Base-by-base conservation (phyloP, 2,797 vertebrate genomes). In the Tachyglossus aculeatus region DNA sequence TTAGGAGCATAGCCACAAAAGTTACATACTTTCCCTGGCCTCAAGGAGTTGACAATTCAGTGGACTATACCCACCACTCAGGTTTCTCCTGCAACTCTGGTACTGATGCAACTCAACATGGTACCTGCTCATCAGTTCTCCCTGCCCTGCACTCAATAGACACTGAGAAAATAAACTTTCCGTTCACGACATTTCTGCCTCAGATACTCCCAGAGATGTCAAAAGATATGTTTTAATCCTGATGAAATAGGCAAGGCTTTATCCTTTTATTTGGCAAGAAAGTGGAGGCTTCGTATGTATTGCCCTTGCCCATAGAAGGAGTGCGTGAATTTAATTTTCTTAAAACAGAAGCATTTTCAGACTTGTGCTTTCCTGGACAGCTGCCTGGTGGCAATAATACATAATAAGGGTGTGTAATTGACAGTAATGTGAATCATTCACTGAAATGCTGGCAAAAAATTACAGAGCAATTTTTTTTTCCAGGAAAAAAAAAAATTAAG, bases 301-400 rank as follows among this genome's bases (percentile, higher is more conserved):
- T 56, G 32, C 33, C 51, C 43, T 48, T 71, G 68, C 48, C 67
- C 71, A 71, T 13, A 45, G 57, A 52, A 71, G 55, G 56, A 63
- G 41, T 13, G 45, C 53, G 59, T 38, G 76, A 80, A 61, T 78
- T 74, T 54, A 43, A 73, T 80, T 84, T 83, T 71, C 74, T 79
- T 80, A 75, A 82, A 83, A 87, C 83, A 86, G 83, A 81, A 86
- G 80, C 80, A 83, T 84, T 84, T 86, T 81, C 80, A 83, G 82
- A 79, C 83, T 82, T 83, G 75, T 71, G 86, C 76, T 86, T 84
- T 79, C 80, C 82, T 86, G 82, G 86, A 77, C 57, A 77, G 77
- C 66, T 84, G 86, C 83, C 80, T 76, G 58, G 65, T 81, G 77
- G 80, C 71, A 82, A 65, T 66, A 71, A 77, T 76, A 77, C 71